These are phyloP conservation scores for Drosophila meridiana DNA, from an alignment of 2,888 invertebrate genomes.

Conservation along the genomic window DNA sequence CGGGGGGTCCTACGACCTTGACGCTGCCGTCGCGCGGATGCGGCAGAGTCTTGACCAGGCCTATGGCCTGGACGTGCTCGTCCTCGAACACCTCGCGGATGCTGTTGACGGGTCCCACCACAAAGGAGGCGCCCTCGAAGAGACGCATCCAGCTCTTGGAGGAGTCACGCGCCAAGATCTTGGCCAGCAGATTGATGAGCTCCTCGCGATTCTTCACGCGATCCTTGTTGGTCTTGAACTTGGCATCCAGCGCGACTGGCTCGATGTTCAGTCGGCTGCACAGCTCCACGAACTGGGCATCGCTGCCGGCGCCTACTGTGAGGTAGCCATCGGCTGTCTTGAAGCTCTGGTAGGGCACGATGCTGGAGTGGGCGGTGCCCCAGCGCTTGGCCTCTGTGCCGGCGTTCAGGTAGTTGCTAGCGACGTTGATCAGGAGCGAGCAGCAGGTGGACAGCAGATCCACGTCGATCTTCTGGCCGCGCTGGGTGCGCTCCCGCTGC, in stretches of 20 bases:
- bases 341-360: slow-evolving; percentile 97
- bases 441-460: slow-evolving; percentile 97
- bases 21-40: slow-evolving; percentile 90
- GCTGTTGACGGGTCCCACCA: slow-evolving; percentile 95
- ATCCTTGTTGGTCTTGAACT: slow-evolving; percentile 90
- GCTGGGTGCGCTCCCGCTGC: slow-evolving; percentile 90
- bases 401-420: slow-evolving; percentile 95
- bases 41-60: slow-evolving; percentile 89
- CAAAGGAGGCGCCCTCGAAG: slow-evolving; percentile 91
- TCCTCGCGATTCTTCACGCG: slow-evolving; percentile 91
- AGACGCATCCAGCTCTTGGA: slow-evolving; percentile 90
- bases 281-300: slow-evolving; percentile 91
- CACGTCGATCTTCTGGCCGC: slow-evolving; percentile 97
- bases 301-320: slow-evolving; percentile 95
- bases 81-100: slow-evolving; percentile 94
- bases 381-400: slow-evolving; percentile 91
- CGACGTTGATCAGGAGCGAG: slow-evolving; percentile 94
- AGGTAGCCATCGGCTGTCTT: slow-evolving; percentile 92
- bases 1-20: slow-evolving; percentile 94
- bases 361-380: slow-evolving; percentile 97
- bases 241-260: slow-evolving; percentile 87
- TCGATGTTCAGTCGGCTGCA: slow-evolving; percentile 88
- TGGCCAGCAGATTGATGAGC: slow-evolving; percentile 88
- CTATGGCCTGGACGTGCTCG: slow-evolving; percentile 91
- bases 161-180: slow-evolving; percentile 87